Evolutionary conservation across 2,888 invertebrate genomes (phyloP).

Genomic region (Sinopyrophorus schimmeli): DNA sequence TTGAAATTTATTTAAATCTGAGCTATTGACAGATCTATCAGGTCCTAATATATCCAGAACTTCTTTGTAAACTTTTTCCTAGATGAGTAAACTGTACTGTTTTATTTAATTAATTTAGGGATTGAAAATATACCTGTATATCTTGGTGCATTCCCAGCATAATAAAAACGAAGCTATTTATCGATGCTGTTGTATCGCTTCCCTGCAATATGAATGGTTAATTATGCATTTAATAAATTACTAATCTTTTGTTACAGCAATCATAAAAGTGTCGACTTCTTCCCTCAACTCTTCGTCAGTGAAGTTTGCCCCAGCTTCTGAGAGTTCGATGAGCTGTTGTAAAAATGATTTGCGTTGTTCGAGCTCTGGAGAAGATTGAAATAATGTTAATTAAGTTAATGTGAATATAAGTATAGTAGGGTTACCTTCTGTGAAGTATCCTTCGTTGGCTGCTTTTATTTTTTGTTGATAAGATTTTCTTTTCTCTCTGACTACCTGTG

Average conservation of each 20-base stretch:
- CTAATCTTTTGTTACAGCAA: constrained; percentile 56
- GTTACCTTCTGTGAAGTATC: too few species aligned
- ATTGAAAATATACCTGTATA: constrained; percentile 45
- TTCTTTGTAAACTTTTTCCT: constrained; percentile 51
- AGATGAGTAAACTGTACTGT: too few species aligned
- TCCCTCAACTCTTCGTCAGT: constrained; percentile 58
- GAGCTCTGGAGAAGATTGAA: neutral
- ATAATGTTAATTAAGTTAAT: too few species aligned
- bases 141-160: constrained; percentile 42
- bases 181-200: constrained; percentile 44
- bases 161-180: constrained; percentile 39
- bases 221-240: neutral
- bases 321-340: constrained; percentile 56
- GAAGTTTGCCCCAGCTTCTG: constrained; percentile 56
- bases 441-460: too few species aligned
- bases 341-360: constrained; percentile 54
- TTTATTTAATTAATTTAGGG: too few species aligned
- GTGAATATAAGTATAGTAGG: too few species aligned
- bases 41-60: constrained; percentile 56
- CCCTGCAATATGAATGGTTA: neutral
- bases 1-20: constrained; percentile 59
- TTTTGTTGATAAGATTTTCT: too few species aligned
- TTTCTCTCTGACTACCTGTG: too few species aligned
- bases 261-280: constrained; percentile 60
- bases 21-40: constrained; percentile 51